Percentiles rank a stretch among this genome's conserved stretches.
These are phyloP conservation scores for Homalodisca vitripennis DNA, from an alignment of 1,140 invertebrate species.

Conservation along the genomic window DNA sequence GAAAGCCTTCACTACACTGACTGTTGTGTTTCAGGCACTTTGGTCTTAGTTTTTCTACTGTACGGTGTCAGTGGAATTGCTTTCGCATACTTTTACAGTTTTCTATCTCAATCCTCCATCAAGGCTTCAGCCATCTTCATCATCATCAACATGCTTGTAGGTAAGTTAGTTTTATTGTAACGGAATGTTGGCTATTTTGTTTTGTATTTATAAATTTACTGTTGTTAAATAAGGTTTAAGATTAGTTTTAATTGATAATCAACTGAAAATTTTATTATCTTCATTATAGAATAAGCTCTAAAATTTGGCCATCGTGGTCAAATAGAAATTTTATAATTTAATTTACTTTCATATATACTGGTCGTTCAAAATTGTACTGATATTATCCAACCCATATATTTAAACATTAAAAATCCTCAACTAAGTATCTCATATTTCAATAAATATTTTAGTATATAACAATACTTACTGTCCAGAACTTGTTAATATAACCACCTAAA, in stretches of 20 bases:
- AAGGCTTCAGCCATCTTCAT: slow-evolving; percentile 32
- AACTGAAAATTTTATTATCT: background rate
- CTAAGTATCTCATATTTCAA: no score
- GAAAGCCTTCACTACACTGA: background rate
- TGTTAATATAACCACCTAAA: no score
- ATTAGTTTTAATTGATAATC: background rate
- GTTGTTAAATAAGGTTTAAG: background rate
- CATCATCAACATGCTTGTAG: slow-evolving; percentile 33
- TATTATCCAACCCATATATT: no score
- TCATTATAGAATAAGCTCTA: background rate
- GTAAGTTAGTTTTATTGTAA: slow-evolving; percentile 25
- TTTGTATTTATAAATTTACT: background rate
- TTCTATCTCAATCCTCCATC: slow-evolving; percentile 35
- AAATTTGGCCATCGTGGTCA: background rate
- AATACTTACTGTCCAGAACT: no score
- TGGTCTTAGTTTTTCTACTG: slow-evolving; percentile 33
- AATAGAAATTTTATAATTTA: background rate
- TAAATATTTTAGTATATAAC: no score
- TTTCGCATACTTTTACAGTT: slow-evolving; percentile 39
- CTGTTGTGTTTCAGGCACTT: slow-evolving; percentile 37
- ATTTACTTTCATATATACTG: background rate
- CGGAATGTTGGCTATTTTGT: background rate
- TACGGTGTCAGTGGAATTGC: slow-evolving; percentile 36
- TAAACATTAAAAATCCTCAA: no score
- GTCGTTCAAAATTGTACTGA: no score